These are phyloP conservation scores for Stenotaenia linearis DNA, from an alignment of 2,888 invertebrate genomes.

Conservation along the genomic window DNA sequence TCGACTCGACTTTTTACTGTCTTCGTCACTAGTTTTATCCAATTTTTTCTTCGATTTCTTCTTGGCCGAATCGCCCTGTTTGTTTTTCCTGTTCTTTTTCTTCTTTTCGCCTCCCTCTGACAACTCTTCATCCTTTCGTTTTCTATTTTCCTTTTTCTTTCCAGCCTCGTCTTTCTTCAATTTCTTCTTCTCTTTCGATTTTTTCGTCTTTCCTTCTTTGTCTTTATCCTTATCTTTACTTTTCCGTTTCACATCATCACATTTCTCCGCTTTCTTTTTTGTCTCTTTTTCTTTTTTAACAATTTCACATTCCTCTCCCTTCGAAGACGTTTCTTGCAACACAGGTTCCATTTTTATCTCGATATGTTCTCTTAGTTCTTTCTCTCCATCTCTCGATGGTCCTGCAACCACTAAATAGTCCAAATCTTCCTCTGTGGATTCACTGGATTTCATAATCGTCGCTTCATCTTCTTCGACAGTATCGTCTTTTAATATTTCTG, in stretches of 20 bases:
- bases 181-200: slow-evolving; percentile 38
- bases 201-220: slow-evolving; percentile 31
- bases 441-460: not conserved
- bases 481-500: not conserved
- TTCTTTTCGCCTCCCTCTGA: slow-evolving; percentile 43
- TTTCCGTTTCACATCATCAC: slow-evolving; percentile 26
- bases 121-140: slow-evolving; percentile 41
- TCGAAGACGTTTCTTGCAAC: not conserved
- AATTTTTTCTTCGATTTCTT: slow-evolving; percentile 33
- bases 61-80: slow-evolving; percentile 46
- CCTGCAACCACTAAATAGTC: not conserved
- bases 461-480: not conserved
- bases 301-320: not conserved
- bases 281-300: not conserved
- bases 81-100: slow-evolving; percentile 55
- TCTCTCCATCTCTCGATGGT: not conserved
- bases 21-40: slow-evolving; percentile 34
- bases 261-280: slow-evolving; percentile 26
- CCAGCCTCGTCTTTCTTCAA: slow-evolving; percentile 30
- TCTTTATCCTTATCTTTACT: slow-evolving; percentile 32
- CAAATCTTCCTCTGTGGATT: not conserved
- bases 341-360: not conserved
- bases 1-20: slow-evolving; percentile 4
- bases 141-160: slow-evolving; percentile 31
- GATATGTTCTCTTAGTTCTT: not conserved